Evolutionary conservation across 2,888 invertebrate genomes (phyloP).

Genomic region (Rhaphigaster nebulosa): DNA sequence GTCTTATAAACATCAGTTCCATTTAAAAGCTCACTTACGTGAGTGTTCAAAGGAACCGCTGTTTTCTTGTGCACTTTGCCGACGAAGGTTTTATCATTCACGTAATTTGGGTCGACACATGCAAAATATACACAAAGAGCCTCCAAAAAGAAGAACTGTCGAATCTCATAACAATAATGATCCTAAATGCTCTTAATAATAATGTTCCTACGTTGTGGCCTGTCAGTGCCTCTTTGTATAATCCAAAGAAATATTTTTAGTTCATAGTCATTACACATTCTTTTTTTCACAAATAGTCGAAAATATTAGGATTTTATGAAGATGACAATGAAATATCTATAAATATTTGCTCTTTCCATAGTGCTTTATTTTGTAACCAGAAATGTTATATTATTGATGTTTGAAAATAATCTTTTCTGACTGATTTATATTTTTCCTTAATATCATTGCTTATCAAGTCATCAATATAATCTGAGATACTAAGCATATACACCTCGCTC

Average conservation of each 20-base stretch:
- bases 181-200: not conserved
- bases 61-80: slow-evolving; percentile 60
- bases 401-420: not conserved
- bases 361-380: not conserved
- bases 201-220: not conserved
- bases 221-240: not conserved
- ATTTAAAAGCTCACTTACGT: slow-evolving; percentile 61
- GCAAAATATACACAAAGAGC: slow-evolving; percentile 61
- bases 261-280: not conserved
- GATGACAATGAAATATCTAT: not conserved
- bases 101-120: slow-evolving; percentile 62
- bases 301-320: not conserved
- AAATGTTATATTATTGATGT: not conserved
- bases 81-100: slow-evolving; percentile 60
- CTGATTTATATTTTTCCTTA: not conserved
- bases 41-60: slow-evolving; percentile 62
- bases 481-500: no score
- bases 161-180: slow-evolving; percentile 33
- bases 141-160: slow-evolving; percentile 9
- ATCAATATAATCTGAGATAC: not conserved
- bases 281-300: not conserved
- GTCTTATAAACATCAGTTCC: slow-evolving; percentile 61
- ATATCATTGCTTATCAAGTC: not conserved
- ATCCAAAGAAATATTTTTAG: not conserved
- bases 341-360: not conserved